A percentile compares a stretch with the other conserved stretches of the same genome.
These are phyloP conservation scores for Gymnorhina tibicen DNA, from an alignment of 2,113 vertebrate genomes.

Conservation along the genomic window DNA sequence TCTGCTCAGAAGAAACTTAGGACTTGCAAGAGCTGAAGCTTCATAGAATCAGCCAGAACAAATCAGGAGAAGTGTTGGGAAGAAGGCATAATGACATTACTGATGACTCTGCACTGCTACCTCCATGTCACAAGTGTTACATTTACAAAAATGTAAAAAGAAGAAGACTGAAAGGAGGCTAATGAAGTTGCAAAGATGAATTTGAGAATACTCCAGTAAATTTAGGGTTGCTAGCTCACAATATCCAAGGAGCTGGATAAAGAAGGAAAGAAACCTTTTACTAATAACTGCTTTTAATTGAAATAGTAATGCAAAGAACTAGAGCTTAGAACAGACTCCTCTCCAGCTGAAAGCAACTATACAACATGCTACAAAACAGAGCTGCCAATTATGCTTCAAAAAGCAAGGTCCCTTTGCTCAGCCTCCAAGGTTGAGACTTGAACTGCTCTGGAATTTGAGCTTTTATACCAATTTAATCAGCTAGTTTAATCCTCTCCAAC, in stretches of 20 bases:
- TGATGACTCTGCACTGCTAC: background rate
- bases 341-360: background rate
- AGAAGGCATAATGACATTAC: background rate
- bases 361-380: background rate
- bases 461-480: conserved; percentile 31
- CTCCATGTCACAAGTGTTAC: background rate
- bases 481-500: conserved; percentile 25
- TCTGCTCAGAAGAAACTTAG: background rate
- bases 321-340: background rate
- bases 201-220: background rate
- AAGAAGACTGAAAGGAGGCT: background rate
- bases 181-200: background rate
- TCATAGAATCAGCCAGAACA: background rate
- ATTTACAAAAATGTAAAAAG: background rate
- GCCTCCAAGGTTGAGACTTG: background rate
- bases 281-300: background rate
- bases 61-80: background rate
- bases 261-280: background rate
- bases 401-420: background rate
- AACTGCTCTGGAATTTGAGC: conserved; percentile 38
- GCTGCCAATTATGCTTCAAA: conserved; percentile 17
- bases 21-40: background rate
- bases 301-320: background rate
- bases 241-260: background rate
- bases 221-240: background rate